Percentiles rank a stretch among this genome's conserved stretches.
These are phyloP conservation scores for Alexandromys fortis DNA, from an alignment of 2,113 vertebrate genomes.

Conservation along the genomic window DNA sequence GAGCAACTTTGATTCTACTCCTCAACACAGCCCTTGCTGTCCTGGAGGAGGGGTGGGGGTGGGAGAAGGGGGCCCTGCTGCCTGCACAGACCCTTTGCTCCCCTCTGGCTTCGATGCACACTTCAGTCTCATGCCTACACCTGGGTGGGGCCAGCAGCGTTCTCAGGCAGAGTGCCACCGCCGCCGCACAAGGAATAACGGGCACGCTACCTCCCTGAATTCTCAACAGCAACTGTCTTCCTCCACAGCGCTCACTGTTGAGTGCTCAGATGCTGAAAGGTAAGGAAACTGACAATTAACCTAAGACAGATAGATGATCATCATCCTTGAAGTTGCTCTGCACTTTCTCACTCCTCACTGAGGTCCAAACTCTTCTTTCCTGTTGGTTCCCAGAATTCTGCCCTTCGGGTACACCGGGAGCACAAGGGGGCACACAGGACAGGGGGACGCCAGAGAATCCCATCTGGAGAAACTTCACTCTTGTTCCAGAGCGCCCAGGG, in stretches of 20 bases:
- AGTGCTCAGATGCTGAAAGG: neutral
- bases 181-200: neutral
- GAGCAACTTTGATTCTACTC: neutral
- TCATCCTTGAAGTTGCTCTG: neutral
- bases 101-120: neutral
- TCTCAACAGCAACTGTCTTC: neutral
- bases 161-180: neutral
- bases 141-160: neutral
- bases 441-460: neutral
- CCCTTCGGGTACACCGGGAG: neutral
- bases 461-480: neutral
- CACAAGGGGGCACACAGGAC: no score
- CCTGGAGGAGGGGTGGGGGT: no score
- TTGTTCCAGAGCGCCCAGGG: neutral
- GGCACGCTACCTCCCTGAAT: neutral
- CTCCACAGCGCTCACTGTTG: neutral
- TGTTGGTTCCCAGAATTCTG: neutral
- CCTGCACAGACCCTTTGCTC: fast-evolving
- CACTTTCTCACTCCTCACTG: neutral
- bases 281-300: neutral
- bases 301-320: neutral
- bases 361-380: neutral
- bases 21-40: neutral
- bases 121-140: neutral
- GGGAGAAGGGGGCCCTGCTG: neutral